These are phyloP conservation scores for Argopecten irradians DNA, from an alignment of 1,140 invertebrate species.

Conservation along the genomic window DNA sequence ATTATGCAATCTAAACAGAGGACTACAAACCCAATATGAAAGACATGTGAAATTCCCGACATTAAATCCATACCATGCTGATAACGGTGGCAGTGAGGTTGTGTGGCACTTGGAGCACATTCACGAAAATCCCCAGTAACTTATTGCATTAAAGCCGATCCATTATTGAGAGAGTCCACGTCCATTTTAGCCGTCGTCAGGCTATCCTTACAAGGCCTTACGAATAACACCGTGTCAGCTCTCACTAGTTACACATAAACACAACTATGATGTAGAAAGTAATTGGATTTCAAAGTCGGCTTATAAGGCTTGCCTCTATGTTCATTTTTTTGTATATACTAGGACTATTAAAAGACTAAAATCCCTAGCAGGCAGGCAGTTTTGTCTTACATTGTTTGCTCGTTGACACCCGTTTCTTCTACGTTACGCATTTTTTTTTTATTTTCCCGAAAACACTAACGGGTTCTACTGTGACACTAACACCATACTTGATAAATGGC, in stretches of 20 bases:
- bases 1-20: too few species aligned
- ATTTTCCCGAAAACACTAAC: too few species aligned
- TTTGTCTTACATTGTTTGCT: too few species aligned
- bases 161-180: background rate
- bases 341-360: too few species aligned
- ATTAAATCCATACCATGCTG: background rate
- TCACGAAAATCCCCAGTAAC: background rate
- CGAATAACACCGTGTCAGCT: background rate
- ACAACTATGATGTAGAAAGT: background rate
- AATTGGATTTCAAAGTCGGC: background rate
- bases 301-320: background rate
- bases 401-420: too few species aligned
- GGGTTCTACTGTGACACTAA: too few species aligned
- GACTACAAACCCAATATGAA: too few species aligned
- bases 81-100: background rate
- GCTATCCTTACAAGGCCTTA: background rate
- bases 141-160: background rate
- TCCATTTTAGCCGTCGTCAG: background rate
- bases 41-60: too few species aligned
- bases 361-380: too few species aligned
- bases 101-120: background rate
- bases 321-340: too few species aligned
- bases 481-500: too few species aligned
- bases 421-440: too few species aligned
- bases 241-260: background rate